Conservation (phyloP, 2,113 vertebrate species). For the Pituophis catenifer region DNA sequence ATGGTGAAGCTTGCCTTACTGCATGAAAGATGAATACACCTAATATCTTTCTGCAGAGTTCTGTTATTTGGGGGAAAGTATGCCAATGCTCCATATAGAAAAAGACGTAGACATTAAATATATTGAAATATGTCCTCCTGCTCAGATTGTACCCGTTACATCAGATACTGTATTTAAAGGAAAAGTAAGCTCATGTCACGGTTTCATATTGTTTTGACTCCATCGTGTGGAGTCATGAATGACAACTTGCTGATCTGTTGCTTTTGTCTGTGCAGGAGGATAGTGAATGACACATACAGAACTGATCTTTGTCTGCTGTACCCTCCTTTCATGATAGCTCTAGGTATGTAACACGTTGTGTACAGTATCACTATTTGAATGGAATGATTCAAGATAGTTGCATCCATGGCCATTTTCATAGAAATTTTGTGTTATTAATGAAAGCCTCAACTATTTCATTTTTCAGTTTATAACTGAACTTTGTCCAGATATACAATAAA, state of each 20-base stretch:
- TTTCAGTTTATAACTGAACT: not conserved
- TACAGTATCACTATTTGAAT: slow-evolving; percentile 7
- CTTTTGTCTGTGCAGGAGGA: slow-evolving; percentile 83
- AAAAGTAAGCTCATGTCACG: slow-evolving; percentile 28
- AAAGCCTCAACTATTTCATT: not conserved
- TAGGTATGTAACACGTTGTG: slow-evolving; percentile 79
- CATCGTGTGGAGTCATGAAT: slow-evolving; percentile 30
- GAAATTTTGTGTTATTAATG: not conserved
- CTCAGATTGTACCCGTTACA: slow-evolving; percentile 18
- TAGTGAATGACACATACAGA: slow-evolving; percentile 98
- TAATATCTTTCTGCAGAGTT: not conserved
- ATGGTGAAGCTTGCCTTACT: not conserved
- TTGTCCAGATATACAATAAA: not conserved
- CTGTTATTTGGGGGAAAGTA: not conserved
- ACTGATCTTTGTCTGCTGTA: slow-evolving; percentile 98
- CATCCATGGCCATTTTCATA: slow-evolving; percentile 3
- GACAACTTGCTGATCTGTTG: slow-evolving; percentile 37
- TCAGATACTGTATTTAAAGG: not conserved
- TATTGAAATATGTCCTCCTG: not conserved
- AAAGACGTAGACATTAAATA: not conserved
- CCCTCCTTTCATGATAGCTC: slow-evolving; percentile 98
- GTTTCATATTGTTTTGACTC: slow-evolving; percentile 9
- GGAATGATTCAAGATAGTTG: not conserved
- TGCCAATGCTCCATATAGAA: not conserved
- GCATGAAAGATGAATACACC: not conserved